Evolutionary conservation across 1,140 invertebrate species (phyloP), one percentile per base, ranked within the genome.

Genomic region (Trichonephila inaurata): DNA sequence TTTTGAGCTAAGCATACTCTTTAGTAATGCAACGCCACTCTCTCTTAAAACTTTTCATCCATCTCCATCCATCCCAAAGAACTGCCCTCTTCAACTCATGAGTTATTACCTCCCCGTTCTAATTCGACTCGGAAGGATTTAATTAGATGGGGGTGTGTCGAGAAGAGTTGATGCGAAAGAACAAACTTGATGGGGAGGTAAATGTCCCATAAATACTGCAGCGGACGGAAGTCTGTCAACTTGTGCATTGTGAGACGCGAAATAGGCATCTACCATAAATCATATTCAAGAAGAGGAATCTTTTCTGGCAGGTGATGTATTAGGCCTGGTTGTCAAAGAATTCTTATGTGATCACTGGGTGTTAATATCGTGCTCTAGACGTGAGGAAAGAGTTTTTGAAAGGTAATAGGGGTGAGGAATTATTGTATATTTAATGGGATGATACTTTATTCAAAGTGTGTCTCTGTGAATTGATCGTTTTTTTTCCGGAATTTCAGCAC

Each of bases 81-180:
- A 51, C 10, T 51, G 7, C 28, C 28, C 72, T 33, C 16, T 82
- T 5, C 33, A 16, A 8, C n/a, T 64, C 85, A 87, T 87, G 85
- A 87, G 85, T 87, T 87, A 87, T 87, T 87, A 87, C 24, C 85
- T 33, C 33, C 40, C 19, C 24, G 12, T 6, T 19, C 85, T 87
- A 62, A 87, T 87, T 87, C 28, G 61, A 87, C 58, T 62, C 58
- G 60, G 58, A 87, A 87, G 60, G 61, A 16, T 87, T 87, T 87
- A 87, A 87, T 87, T 87, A 87, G 85, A 87, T 87, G 62, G 60
- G 14, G 19, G 44, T 60, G 51, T 28, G 58, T 86, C 44, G 83
- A 21, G n/a, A 24, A 61, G n/a, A 33, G 14, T 58, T 87, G 14
- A 6, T n/a, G 7, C 24, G 61, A 64, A 87, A 33, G 82, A 58